Conservation (phyloP, 2,888 invertebrate species). For the Anagyrus pseudococci region DNA sequence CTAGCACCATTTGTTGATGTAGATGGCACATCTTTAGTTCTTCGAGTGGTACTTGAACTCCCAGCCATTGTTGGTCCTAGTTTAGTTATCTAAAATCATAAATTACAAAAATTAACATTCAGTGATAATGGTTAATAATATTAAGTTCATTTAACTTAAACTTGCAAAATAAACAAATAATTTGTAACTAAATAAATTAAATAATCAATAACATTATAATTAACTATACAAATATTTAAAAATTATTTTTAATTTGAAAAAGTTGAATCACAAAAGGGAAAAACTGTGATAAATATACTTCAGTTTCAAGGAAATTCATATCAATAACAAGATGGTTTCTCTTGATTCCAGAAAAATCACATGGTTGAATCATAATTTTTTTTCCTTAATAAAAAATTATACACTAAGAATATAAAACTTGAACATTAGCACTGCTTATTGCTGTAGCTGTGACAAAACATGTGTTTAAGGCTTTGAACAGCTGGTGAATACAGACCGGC, state of each 20-base stretch:
- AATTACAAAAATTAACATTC: conserved; percentile 16
- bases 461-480: conserved; percentile 24
- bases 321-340: conserved; percentile 48
- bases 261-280: background rate
- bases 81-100: conserved; percentile 51
- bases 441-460: background rate
- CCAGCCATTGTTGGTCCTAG: conserved; percentile 52
- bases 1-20: conserved; percentile 43
- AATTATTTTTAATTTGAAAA: background rate
- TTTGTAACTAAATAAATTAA: conserved; percentile 9
- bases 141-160: conserved; percentile 12
- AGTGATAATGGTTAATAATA: conserved; percentile 3
- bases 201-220: background rate
- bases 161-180: conserved; percentile 18
- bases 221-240: background rate
- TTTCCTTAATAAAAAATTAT: conserved; percentile 13
- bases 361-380: conserved; percentile 22
- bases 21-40: conserved; percentile 50
- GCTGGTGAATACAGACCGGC: conserved; percentile 14
- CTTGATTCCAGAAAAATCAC: conserved; percentile 21
- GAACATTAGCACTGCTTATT: conserved; percentile 23
- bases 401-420: conserved; percentile 24
- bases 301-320: conserved; percentile 45
- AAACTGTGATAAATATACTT: conserved; percentile 44
- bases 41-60: conserved; percentile 51